Evolutionary conservation across 1,140 invertebrate species (phyloP), one percentile per base, ranked within the genome.

Genomic region (Penaeus japonicus): DNA sequence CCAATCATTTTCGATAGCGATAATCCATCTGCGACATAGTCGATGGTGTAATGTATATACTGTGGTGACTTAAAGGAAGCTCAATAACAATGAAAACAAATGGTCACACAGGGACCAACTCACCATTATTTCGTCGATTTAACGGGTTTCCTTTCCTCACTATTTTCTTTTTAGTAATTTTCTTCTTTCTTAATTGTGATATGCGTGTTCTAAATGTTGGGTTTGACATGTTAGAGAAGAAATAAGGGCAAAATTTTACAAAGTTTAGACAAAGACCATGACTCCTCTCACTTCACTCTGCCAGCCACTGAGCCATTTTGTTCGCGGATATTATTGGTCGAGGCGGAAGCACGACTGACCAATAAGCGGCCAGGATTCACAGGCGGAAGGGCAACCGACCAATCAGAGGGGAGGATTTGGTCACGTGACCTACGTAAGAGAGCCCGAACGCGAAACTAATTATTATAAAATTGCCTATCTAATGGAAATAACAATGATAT

Each of bases 301-400:
- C 30, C 85, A 88, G 86, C 86, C 84, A 88, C 86, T 88, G 86
- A 88, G 70, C 86, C 86, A 88, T 88, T 88, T 88, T 79, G 82
- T 59, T 27, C 79, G 80, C 80, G 27, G 47, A 77, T 88, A 84
- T 83, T 30, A 73, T 73, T 24, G 32, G 65, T 32, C 24, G 24
- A 83, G 86, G 86, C 86, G 86, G 86, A 88, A 88, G 86, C 65
- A 7, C 30, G 47, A 39, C 65, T 53, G 12, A 62, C 86, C 86
- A 88, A 88, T 88, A 4, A 73, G 65, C 65, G 32, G 24, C 24
- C 65, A 77, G 77, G 75, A 83, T 79, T 83, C 83, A 39, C 65
- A 83, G 86, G 86, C 86, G 86, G 86, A 88, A 88, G 86, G 53
- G n/a, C 30, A 27, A 39, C 65, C 54, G 12, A 62, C 86, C 86